Evolutionary conservation across 2,113 vertebrate species (phyloP), one percentile per base, ranked within the genome.

Genomic region (Panthera tigris): DNA sequence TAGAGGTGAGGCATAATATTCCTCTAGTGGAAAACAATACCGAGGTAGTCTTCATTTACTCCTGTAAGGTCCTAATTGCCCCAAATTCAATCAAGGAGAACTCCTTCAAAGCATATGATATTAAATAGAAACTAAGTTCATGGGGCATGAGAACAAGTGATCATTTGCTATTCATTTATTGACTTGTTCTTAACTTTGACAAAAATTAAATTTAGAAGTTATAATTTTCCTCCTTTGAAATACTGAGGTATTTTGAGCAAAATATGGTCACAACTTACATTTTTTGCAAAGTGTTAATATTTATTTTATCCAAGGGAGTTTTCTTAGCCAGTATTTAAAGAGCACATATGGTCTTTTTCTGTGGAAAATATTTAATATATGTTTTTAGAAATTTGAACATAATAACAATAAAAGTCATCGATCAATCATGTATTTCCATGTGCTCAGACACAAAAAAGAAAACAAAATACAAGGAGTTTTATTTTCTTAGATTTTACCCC

Each of bases 321-420:
- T 78, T 90, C 57, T 93, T 97, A 50, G 45, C 79, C 95, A 95
- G 94, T 7, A 83, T 14, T 94, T 95, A 89, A 95, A 97, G 55
- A 55, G 29, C 7, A 95, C 78, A 97, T 95, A 76, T 97, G 89
- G 33, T 84, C 96, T 93, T 98, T 83, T 89, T 89, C 73, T 86
- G 61, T 96, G 61, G 93, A 97, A 97, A 97, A 97, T 81, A 93
- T 50, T 92, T 86, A 97, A 93, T 95, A 81, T 76, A 71, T 86
- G 48, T 78, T 95, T 97, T 98, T 69, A 97, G 96, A 76, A 41
- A 92, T 66, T 48, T 87, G n/a, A 93, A 96, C 92, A 98, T 98
- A 98, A 98, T 94, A 93, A 97, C 27, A 85, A 55, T 23, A 52
- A 78, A 93, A 95, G 27, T 52, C 89, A 96, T 94, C 27, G 36